Conservation (phyloP, 92 coral and sea anemone genomes). For the Epizoanthus rinbou region DNA sequence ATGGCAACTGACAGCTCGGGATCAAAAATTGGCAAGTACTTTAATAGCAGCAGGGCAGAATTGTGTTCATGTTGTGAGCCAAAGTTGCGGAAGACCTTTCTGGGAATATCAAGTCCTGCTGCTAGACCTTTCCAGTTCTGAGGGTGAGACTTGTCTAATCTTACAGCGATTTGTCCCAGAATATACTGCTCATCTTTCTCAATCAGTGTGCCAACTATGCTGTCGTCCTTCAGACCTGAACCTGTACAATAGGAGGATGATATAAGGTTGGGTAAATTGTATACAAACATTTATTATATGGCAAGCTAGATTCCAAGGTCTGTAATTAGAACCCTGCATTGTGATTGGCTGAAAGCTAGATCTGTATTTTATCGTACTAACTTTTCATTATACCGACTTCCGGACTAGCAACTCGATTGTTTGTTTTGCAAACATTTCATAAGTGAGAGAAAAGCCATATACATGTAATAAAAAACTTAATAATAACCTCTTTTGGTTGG, state of each 20-base stretch:
- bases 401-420: too few relatives aligned
- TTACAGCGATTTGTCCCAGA: slow-evolving; percentile 71
- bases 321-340: too few relatives aligned
- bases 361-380: too few relatives aligned
- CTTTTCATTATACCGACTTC: too few relatives aligned
- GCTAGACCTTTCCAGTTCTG: slow-evolving; percentile 77
- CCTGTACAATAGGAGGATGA: slow-evolving; percentile 35
- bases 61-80: slow-evolving; percentile 76
- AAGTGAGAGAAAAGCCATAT: too few relatives aligned
- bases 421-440: too few relatives aligned
- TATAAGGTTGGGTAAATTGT: neutral
- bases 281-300: too few relatives aligned
- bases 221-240: slow-evolving; percentile 65
- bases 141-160: slow-evolving; percentile 59
- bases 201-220: slow-evolving; percentile 68
- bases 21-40: slow-evolving; percentile 82
- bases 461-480: too few relatives aligned
- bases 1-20: slow-evolving; percentile 75
- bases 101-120: slow-evolving; percentile 70
- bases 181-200: slow-evolving; percentile 76
- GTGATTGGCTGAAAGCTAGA: too few relatives aligned
- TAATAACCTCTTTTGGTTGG: too few relatives aligned
- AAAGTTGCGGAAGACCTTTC: slow-evolving; percentile 74
- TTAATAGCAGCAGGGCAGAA: slow-evolving; percentile 70
- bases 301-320: too few relatives aligned